Conservation (phyloP, 2,113 vertebrate species). For the Cricetomys ansorgei region DNA sequence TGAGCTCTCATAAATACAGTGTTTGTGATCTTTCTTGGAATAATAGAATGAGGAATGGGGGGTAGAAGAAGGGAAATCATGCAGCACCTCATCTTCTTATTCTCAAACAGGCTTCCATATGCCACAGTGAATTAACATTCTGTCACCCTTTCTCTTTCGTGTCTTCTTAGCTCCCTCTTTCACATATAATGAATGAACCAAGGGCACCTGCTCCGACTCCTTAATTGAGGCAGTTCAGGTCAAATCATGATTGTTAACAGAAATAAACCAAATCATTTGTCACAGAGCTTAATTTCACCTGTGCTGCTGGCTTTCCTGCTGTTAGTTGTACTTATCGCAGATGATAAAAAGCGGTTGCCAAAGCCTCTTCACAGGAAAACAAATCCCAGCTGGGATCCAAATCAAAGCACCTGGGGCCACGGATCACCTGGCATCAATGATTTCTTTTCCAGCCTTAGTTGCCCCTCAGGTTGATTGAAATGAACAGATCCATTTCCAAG, state of each 20-base stretch:
- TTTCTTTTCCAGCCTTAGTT: constrained; percentile 74
- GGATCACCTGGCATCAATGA: constrained; percentile 74
- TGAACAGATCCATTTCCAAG: constrained; percentile 50
- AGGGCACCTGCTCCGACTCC: constrained; percentile 32
- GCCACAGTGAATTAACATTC: constrained; percentile 68
- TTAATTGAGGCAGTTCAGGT: constrained; percentile 79
- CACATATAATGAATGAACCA: constrained; percentile 51
- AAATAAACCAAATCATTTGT: constrained; percentile 80
- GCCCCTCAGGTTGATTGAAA: constrained; percentile 76
- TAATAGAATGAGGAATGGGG: constrained; percentile 59
- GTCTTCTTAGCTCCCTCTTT: constrained; percentile 13
- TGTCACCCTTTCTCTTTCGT: constrained; percentile 71
- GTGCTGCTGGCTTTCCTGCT: constrained; percentile 81
- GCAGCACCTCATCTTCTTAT: constrained; percentile 1
- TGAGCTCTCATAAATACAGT: constrained; percentile 75
- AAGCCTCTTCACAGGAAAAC: constrained; percentile 85
- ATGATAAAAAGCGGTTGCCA: constrained; percentile 85
- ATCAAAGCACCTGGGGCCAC: constrained; percentile 84
- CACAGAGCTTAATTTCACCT: constrained; percentile 78
- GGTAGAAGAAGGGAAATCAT: constrained; percentile 58
- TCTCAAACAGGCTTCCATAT: constrained; percentile 57
- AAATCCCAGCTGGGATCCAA: constrained; percentile 85
- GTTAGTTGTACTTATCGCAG: constrained; percentile 84
- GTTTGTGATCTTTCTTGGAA: constrained; percentile 76
- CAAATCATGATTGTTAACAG: constrained; percentile 78